A percentile compares a stretch with the other conserved stretches of the same genome.
Evolutionary conservation across 2,113 vertebrate species (phyloP).

Genomic region (Aphyosemion australe): DNA sequence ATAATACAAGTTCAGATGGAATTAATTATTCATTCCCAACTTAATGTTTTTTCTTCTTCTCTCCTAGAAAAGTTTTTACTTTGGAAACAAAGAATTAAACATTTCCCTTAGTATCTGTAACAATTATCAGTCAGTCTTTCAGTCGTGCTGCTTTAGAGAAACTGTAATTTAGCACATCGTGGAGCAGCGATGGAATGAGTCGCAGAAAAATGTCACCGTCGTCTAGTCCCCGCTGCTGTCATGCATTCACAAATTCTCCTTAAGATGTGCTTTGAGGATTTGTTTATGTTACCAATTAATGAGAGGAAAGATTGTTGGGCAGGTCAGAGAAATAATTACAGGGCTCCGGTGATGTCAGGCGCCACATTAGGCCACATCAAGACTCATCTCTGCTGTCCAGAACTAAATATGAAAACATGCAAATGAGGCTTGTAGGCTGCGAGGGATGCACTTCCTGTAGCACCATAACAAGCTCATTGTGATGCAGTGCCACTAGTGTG

Average conservation of each 20-base stretch:
- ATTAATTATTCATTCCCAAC: constrained; percentile 57
- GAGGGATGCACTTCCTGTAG: constrained; percentile 64
- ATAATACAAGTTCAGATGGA: constrained; percentile 39
- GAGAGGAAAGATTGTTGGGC: constrained; percentile 73
- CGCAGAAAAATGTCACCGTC: constrained; percentile 19
- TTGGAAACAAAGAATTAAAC: constrained; percentile 12
- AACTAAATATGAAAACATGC: constrained; percentile 80
- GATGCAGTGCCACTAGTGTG: constrained; percentile 63
- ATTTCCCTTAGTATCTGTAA: constrained; percentile 17
- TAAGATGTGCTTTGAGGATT: constrained; percentile 68
- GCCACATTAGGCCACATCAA: constrained; percentile 78
- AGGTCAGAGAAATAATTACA: constrained; percentile 78
- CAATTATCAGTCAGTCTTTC: constrained; percentile 40
- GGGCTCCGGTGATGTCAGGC: constrained; percentile 73
- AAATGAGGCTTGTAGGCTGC: constrained; percentile 66
- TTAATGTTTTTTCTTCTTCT: constrained; percentile 24
- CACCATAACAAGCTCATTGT: constrained; percentile 73
- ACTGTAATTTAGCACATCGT: constrained; percentile 49
- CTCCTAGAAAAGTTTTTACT: constrained; percentile 20
- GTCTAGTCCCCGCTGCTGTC: constrained; percentile 31
- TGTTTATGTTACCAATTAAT: constrained; percentile 80
- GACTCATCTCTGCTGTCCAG: constrained; percentile 70
- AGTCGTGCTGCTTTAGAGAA: constrained; percentile 24
- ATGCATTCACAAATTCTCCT: constrained; percentile 47
- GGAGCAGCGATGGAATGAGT: constrained; percentile 26